Evolutionary conservation across 2,113 vertebrate genomes (phyloP), one percentile per base, ranked within the genome.

Genomic region (Kryptolebias marmoratus): DNA sequence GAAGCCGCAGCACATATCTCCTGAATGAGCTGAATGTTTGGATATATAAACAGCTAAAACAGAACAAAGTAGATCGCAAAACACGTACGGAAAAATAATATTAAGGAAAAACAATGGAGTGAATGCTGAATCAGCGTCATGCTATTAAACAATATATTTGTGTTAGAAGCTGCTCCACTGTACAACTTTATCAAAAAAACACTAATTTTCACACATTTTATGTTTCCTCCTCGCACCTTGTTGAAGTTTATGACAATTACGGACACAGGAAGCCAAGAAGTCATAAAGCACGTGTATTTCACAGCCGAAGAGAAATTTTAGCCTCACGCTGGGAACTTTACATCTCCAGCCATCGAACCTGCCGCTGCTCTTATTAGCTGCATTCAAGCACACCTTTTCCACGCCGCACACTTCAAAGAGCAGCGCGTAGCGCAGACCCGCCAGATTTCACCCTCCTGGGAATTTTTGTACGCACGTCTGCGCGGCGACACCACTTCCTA

Each of bases 401-500:
- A 31, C 44, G 15, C 42, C 22, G 28, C 6, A 5, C 11, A 22
- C 30, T 57, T 74, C 52, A 28, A 64, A 71, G 22, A 54, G 39
- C 14, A 60, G 54, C 54, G 36, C 61, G 55, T 44, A 69, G 73
- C 64, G 53, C 11, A 69, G 44, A 65, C 67, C 54, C 62, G 54
- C 68, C 71, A 77, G 47, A 73, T 67, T 30, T 39, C 0, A 48
- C n/a, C 2, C 77, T 54, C 39, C 39, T 27, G 63, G 74, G 79
- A 68, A 67, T 79, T 62, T 83, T 73, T 77, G 72, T 59, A 22
- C 81, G 77, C 45, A 44, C 72, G 47, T 68, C 68, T 71, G 68
- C 77, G 80, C 31, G 71, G 63, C 50, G 48, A 49, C 64, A 69
- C 70, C 59, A 67, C 55, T 90, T 88, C 89, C 77, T 84, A 13